Evolutionary conservation across 1,140 invertebrate genomes (phyloP).

Genomic region (Papilio glaucus): DNA sequence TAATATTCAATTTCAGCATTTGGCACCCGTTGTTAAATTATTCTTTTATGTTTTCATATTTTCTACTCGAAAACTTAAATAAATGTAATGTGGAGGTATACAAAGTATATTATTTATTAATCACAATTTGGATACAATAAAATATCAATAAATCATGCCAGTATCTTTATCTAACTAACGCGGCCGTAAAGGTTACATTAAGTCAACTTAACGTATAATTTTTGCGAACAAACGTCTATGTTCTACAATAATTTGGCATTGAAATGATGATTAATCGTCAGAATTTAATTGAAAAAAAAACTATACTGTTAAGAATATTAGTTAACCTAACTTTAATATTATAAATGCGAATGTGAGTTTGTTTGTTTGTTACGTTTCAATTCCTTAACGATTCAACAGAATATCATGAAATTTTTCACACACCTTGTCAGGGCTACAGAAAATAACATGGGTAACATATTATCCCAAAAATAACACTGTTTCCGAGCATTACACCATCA

Average conservation of each 20-base stretch:
- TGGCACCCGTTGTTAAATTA: conserved; percentile 45
- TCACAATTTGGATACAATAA: background rate
- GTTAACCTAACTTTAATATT: no score
- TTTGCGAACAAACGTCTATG: conserved; percentile 6
- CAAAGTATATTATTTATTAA: background rate
- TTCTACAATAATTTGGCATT: conserved; percentile 3
- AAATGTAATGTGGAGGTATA: no score
- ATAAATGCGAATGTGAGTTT: no score
- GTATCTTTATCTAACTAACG: conserved; percentile 5
- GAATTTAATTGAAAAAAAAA: conserved; percentile 11
- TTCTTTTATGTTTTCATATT: conserved; percentile 40
- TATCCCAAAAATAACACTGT: no score
- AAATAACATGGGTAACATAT: no score
- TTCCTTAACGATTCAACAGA: no score
- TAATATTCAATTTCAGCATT: conserved; percentile 70
- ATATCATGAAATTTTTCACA: no score
- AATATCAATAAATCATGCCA: conserved; percentile 8
- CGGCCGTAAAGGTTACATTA: conserved; percentile 22
- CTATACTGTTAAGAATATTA: background rate
- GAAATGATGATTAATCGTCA: conserved; percentile 7
- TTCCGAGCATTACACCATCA: no score
- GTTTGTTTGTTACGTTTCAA: no score
- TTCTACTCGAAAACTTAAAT: background rate
- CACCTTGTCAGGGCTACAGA: no score
- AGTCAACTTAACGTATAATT: conserved; percentile 26